Conservation (phyloP, 2,888 invertebrate species). For the Ophion ventricosus region DNA sequence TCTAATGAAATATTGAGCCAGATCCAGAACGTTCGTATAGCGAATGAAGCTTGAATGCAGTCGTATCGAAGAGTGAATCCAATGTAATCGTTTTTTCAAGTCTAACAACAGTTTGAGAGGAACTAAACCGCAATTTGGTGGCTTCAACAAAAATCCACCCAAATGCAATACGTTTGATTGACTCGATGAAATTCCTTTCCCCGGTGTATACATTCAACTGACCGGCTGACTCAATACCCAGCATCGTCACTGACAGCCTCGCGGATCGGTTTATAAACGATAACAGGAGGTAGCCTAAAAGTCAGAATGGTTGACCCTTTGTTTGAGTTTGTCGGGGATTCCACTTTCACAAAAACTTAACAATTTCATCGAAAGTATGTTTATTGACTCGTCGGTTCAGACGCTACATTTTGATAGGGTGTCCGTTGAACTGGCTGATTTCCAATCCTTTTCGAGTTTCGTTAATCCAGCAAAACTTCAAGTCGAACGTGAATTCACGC, state of each 20-base stretch:
- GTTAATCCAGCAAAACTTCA: conserved; percentile 6
- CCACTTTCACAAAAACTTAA: background rate
- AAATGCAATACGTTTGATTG: background rate
- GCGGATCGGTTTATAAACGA: background rate
- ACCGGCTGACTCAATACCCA: background rate
- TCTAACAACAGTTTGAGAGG: background rate
- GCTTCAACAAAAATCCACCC: background rate
- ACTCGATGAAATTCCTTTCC: background rate
- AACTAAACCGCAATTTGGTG: background rate
- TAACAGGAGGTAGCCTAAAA: background rate
- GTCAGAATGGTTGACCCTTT: too few species aligned
- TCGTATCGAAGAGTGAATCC: background rate
- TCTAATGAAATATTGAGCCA: background rate
- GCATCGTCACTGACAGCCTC: background rate
- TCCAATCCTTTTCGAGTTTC: conserved; percentile 31
- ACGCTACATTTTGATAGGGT: conserved; percentile 34
- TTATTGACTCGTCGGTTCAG: conserved; percentile 14
- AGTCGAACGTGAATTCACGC: conserved; percentile 22
- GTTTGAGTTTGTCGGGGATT: background rate
- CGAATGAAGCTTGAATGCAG: background rate
- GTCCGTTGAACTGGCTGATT: conserved; percentile 55
- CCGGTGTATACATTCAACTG: conserved; percentile 26
- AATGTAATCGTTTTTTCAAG: background rate
- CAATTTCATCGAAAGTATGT: background rate
- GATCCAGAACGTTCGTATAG: background rate